Evolutionary conservation across 2,888 invertebrate genomes (phyloP).

Genomic region (Drosophila histrio): DNA sequence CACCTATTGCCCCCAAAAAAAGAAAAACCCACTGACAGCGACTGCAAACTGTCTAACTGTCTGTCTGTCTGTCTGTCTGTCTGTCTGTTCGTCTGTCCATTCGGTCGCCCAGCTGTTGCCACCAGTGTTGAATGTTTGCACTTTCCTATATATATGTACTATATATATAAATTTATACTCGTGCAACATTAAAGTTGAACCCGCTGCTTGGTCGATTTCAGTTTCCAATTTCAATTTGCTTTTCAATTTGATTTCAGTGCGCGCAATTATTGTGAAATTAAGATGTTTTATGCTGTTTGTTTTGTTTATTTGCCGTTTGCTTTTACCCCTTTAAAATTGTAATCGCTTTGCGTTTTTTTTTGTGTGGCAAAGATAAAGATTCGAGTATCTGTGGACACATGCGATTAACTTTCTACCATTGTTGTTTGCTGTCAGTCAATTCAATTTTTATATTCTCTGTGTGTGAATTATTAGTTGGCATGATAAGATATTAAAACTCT

Average conservation of each 20-base stretch:
- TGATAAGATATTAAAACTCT: conserved; percentile 67
- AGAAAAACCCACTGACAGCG: conserved; percentile 9
- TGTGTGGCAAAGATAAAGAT: conserved; percentile 32
- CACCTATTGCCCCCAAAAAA: conserved; percentile 16
- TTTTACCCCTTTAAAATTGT: conserved; percentile 12
- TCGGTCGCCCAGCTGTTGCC: conserved; percentile 64
- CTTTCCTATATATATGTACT: conserved; percentile 47
- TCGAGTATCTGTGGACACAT: conserved; percentile 26
- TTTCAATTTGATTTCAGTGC: conserved; percentile 44
- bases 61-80: conserved; percentile 27
- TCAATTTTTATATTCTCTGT: conserved; percentile 14
- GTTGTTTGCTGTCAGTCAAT: conserved; percentile 10
- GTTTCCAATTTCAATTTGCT: conserved; percentile 25
- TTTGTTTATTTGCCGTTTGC: conserved; percentile 5
- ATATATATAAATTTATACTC: background rate
- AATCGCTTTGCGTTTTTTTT: conserved; percentile 23
- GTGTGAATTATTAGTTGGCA: conserved; percentile 61
- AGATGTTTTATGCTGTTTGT: conserved; percentile 54
- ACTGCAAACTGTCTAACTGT: conserved; percentile 28
- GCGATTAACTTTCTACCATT: conserved; percentile 69
- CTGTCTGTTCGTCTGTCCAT: background rate
- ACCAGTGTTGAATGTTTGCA: conserved; percentile 75
- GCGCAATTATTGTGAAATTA: conserved; percentile 76
- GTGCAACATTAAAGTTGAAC: conserved; percentile 9
- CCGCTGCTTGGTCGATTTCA: conserved; percentile 12